A percentile compares a stretch with the other conserved stretches of the same genome.
These are phyloP conservation scores for Mirounga angustirostris DNA, from an alignment of 2,113 vertebrate species.

Conservation along the genomic window DNA sequence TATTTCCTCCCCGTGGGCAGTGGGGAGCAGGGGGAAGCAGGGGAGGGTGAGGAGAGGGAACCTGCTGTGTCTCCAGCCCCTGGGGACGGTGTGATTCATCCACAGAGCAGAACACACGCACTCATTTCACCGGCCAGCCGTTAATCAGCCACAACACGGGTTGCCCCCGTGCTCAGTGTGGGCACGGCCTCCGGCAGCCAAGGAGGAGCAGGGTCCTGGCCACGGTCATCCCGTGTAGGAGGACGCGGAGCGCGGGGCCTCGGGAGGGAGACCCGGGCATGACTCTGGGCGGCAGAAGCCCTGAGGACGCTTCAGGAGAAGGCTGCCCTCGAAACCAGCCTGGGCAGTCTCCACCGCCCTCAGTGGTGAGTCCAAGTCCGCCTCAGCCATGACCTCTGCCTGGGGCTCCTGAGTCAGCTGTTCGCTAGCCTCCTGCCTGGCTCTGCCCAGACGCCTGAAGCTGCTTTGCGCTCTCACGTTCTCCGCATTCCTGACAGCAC, in stretches of 20 bases:
- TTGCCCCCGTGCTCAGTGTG: neutral
- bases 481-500: neutral
- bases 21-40: neutral
- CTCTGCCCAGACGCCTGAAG: neutral
- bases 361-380: neutral
- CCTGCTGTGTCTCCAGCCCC: neutral
- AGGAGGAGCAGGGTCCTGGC: neutral
- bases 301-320: neutral
- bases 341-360: neutral
- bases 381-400: neutral
- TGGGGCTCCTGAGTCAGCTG: neutral
- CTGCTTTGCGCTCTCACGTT: rapidly evolving
- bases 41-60: neutral
- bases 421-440: neutral
- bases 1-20: neutral
- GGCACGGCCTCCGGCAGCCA: neutral
- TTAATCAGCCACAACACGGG: neutral
- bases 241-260: neutral
- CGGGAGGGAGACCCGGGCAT: neutral
- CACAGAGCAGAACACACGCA: neutral
- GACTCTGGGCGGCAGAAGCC: neutral
- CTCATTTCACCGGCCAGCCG: neutral
- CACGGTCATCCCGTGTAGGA: rapidly evolving
- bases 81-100: neutral
- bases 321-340: neutral